These are phyloP conservation scores for Narcine bancroftii DNA, from an alignment of 2,113 vertebrate species.

Conservation along the genomic window DNA sequence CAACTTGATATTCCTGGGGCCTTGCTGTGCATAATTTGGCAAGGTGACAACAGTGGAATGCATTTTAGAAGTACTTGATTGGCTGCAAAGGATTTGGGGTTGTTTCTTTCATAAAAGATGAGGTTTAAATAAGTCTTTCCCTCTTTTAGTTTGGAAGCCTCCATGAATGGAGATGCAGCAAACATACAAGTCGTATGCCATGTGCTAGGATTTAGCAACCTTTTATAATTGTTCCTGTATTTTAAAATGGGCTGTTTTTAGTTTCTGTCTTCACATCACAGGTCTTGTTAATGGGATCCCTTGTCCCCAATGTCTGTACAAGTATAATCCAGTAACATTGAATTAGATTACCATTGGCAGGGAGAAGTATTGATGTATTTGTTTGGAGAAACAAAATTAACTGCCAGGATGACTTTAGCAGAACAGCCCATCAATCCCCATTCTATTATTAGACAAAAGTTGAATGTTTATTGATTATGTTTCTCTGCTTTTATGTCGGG, in stretches of 20 bases:
- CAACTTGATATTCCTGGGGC: neutral
- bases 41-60: neutral
- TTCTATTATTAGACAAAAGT: slow-evolving; percentile 49
- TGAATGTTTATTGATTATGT: slow-evolving; percentile 49
- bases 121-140: neutral
- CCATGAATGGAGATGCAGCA: too few relatives aligned
- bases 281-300: slow-evolving; percentile 32
- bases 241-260: neutral
- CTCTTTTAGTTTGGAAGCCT: neutral
- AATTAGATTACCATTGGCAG: slow-evolving; percentile 45
- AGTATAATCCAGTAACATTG: slow-evolving; percentile 29
- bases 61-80: neutral
- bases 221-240: neutral
- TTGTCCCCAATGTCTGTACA: neutral
- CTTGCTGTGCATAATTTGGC: neutral
- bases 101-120: neutral
- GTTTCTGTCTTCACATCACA: slow-evolving; percentile 18
- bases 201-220: neutral
- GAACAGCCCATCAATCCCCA: slow-evolving; percentile 46
- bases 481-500: slow-evolving; percentile 48
- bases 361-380: slow-evolving; percentile 48
- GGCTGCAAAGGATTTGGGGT: neutral
- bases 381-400: slow-evolving; percentile 50
- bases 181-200: neutral
- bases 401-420: slow-evolving; percentile 48